Conservation (phyloP, 2,888 invertebrate species). For the Cataglyphis rosenhaueri region DNA sequence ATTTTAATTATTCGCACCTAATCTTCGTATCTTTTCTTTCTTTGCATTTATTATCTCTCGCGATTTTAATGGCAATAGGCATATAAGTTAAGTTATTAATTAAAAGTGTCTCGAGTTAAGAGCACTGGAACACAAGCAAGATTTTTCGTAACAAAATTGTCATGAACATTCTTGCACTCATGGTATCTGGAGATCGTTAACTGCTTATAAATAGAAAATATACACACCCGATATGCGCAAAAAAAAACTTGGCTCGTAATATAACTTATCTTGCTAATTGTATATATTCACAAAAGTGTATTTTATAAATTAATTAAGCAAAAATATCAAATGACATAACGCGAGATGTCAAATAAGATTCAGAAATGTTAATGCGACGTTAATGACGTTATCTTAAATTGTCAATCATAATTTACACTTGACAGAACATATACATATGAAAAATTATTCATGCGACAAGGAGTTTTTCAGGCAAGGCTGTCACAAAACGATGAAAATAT, state of each 20-base stretch:
- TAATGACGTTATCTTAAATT: not conserved
- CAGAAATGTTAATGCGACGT: not conserved
- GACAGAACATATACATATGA: not conserved
- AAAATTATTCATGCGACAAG: not conserved
- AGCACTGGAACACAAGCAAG: not conserved
- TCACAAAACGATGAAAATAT: not conserved
- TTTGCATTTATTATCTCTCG: not conserved
- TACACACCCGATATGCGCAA: not conserved
- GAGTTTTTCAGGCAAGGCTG: not conserved
- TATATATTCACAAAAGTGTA: not conserved
- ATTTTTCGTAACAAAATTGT: not conserved
- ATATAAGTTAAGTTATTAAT: slow-evolving; percentile 1
- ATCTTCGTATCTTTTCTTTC: not conserved
- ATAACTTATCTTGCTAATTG: not conserved
- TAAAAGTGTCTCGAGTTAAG: not conserved
- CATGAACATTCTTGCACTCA: not conserved
- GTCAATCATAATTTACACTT: slow-evolving; percentile 22
- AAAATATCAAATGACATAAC: not conserved
- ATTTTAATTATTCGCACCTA: slow-evolving; percentile 41
- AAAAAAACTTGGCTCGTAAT: not conserved
- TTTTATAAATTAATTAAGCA: slow-evolving; percentile 10
- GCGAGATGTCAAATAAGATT: slow-evolving; percentile 15
- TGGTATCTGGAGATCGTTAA: not conserved
- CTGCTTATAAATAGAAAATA: slow-evolving; percentile 1
- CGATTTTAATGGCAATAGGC: not conserved